A percentile compares a stretch with the other conserved stretches of the same genome.
phyloP scores from a whole-genome alignment of 1,140 invertebrate species.

The Drosophila pectinifera region DNA sequence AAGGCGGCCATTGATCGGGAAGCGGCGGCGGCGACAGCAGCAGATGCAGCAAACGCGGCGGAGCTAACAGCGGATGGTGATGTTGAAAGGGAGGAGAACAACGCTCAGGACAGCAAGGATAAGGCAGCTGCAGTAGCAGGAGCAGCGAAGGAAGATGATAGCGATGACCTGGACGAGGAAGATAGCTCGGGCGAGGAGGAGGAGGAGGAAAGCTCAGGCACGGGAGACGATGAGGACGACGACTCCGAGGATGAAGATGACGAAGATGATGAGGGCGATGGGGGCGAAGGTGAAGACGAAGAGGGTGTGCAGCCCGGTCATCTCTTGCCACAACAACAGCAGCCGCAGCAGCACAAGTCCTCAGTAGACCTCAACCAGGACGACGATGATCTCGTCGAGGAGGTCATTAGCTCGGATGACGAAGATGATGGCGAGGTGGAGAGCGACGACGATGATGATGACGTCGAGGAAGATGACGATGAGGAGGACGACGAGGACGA shows the following conservation, averaged over 20 bases:
- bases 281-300: slow-evolving; percentile 37
- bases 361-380: slow-evolving; percentile 4
- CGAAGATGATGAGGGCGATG: slow-evolving; percentile 33
- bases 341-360: slow-evolving; percentile 8
- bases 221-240: slow-evolving; percentile 38
- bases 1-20: slow-evolving; percentile 20
- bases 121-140: background rate
- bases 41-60: background rate
- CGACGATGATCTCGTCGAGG: slow-evolving; percentile 45
- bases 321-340: slow-evolving; percentile 17
- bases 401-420: slow-evolving; percentile 60
- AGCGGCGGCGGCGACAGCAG: background rate
- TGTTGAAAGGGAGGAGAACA: background rate
- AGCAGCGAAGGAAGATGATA: slow-evolving; percentile 2
- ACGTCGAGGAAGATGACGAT: slow-evolving; percentile 48
- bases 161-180: slow-evolving; percentile 38
- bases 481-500: slow-evolving; percentile 33
- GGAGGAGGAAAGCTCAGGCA: slow-evolving; percentile 33
- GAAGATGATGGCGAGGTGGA: slow-evolving; percentile 27
- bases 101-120: background rate
- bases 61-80: background rate
- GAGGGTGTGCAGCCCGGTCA: slow-evolving; percentile 35
- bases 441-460: slow-evolving; percentile 46
- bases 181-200: slow-evolving; percentile 26
- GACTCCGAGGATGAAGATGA: slow-evolving; percentile 23